Base-by-base conservation (phyloP, 2,888 invertebrate genomes). In the Drosophila macrospina region DNA sequence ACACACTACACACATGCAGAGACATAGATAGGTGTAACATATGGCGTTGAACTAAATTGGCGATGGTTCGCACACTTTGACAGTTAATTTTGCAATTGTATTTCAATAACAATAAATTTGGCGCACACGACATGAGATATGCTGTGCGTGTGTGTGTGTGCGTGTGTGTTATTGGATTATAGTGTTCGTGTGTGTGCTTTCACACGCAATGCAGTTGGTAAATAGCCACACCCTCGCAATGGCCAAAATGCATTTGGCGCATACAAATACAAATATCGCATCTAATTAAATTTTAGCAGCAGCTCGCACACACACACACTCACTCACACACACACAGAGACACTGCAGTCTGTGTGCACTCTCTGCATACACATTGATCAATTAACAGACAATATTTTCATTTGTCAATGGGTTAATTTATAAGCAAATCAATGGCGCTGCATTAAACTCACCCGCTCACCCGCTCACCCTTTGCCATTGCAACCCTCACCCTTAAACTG, bases 351-450 rank as follows among this genome's bases (percentile, higher is more conserved):
- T 28, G 44, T 47, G 59, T 62, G 74, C 73, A 76, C 86, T 70
- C 78, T 56, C 73, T 88, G 88, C 86, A 88, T 89, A 88, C 86
- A 89, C 91, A 91, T 91, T 90, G 91, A 92, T 92, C 91, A 91
- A 92, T 92, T 92, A 92, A 91, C 91, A 91, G 89, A 90, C 91
- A 90, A 91, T 92, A 91, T 89, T 91, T 91, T 91, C 91, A 91
- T 91, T 91, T 91, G 92, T 91, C 91, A 91, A 91, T 91, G 88
- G 87, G 86, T 87, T 89, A 90, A 91, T 91, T 92, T 91, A 91
- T 91, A 85, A 79, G 83, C 80, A 88, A 89, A 80, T 84, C 82
- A 82, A 88, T 79, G 77, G 75, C 66, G 62, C 55, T 64, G 62
- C 78, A 77, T 83, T 82, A 74, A 76, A 20, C 20, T 20, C 42